Evolutionary conservation across 2,113 vertebrate genomes (phyloP).

Genomic region (Lasiurus cinereus): DNA sequence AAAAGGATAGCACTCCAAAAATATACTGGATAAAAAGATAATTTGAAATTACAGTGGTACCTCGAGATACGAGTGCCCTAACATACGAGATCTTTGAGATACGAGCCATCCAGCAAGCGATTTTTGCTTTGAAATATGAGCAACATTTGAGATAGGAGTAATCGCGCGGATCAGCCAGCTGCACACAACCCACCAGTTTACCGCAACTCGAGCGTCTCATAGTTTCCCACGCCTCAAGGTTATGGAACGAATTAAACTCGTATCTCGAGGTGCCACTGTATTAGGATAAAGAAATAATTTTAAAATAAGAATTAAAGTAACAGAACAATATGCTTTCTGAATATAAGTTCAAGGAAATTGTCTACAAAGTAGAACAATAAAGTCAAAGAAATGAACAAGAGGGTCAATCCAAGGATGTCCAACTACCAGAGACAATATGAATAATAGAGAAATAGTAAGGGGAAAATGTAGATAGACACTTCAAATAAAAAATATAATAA

Average conservation of each 20-base stretch:
- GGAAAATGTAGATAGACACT: not conserved
- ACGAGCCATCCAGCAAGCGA: too few relatives aligned
- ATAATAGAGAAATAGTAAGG: not conserved
- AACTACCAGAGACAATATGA: not conserved
- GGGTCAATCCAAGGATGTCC: not conserved
- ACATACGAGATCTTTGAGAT: too few relatives aligned
- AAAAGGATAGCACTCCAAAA: not conserved
- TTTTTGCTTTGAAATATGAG: too few relatives aligned
- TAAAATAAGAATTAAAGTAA: not conserved
- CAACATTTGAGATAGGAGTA: too few relatives aligned
- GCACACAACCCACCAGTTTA: too few relatives aligned
- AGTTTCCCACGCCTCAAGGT: too few relatives aligned
- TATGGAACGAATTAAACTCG: too few relatives aligned
- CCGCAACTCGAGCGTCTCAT: too few relatives aligned
- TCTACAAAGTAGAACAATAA: not conserved
- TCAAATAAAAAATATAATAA: conserved; percentile 1
- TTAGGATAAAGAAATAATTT: not conserved
- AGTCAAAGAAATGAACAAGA: not conserved
- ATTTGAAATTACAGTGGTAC: not conserved
- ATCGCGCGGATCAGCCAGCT: too few relatives aligned
- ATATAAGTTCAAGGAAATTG: not conserved
- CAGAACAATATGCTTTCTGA: not conserved
- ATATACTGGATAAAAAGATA: not conserved
- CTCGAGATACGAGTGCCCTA: too few relatives aligned
- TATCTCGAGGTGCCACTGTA: too few relatives aligned